Evolutionary conservation across 2,888 invertebrate genomes (phyloP).

Genomic region (Diachrysia chrysitis): DNA sequence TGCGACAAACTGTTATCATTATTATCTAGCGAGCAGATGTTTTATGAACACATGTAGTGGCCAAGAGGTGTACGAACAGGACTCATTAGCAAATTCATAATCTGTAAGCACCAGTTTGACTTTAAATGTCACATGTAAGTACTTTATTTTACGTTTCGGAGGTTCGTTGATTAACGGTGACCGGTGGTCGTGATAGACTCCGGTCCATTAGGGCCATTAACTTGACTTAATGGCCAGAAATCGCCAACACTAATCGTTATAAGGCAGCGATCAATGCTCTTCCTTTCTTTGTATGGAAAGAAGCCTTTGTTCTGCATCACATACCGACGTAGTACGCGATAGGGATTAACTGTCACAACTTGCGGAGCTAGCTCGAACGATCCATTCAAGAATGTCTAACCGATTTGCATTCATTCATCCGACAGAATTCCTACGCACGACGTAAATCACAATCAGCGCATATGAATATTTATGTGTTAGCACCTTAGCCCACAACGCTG

Average conservation of each 20-base stretch:
- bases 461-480: constrained; percentile 48
- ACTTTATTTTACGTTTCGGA: background rate
- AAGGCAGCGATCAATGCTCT: background rate
- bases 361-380: constrained; percentile 26
- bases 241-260: constrained; percentile 1
- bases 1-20: constrained; percentile 51
- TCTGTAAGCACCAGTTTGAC: background rate
- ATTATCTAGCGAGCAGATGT: constrained; percentile 51
- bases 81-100: background rate
- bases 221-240: background rate
- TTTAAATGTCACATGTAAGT: background rate
- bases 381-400: constrained; percentile 50
- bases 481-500: constrained; percentile 33
- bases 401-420: constrained; percentile 59
- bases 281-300: background rate
- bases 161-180: background rate
- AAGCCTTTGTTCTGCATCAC: constrained; percentile 1
- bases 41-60: constrained; percentile 13
- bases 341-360: constrained; percentile 13
- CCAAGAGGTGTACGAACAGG: background rate
- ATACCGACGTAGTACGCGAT: background rate
- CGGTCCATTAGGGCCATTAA: constrained; percentile 2
- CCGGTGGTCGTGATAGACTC: background rate
- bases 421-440: constrained; percentile 47
- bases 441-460: constrained; percentile 36